These are phyloP conservation scores for Gadopsis marmoratus DNA, from an alignment of 2,797 vertebrate species.

Conservation along the genomic window DNA sequence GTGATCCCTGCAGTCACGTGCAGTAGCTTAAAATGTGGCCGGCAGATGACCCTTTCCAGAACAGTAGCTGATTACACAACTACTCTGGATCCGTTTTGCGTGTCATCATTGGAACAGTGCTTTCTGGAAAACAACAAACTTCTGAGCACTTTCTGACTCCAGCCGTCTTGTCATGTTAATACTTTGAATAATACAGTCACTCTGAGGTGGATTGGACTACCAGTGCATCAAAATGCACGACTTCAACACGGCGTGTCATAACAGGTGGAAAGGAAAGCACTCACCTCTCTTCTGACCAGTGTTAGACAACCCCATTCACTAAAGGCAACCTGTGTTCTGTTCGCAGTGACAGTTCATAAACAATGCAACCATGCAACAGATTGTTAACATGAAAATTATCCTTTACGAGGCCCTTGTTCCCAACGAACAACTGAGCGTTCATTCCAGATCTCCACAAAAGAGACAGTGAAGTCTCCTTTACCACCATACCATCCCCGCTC, in stretches of 20 bases:
- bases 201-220: neutral
- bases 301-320: constrained; percentile 44
- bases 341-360: constrained; percentile 51
- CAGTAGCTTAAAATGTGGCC: constrained; percentile 66
- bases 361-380: constrained; percentile 60
- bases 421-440: constrained; percentile 63
- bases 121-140: constrained; percentile 55
- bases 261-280: constrained; percentile 32
- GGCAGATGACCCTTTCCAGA: constrained; percentile 68
- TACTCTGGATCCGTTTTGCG: constrained; percentile 51
- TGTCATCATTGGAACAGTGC: constrained; percentile 43
- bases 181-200: constrained; percentile 16
- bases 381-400: constrained; percentile 66
- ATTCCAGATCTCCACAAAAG: constrained; percentile 69
- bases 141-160: constrained; percentile 40
- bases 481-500: constrained; percentile 2
- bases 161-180: constrained; percentile 24
- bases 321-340: constrained; percentile 56
- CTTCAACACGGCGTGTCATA: constrained; percentile 22
- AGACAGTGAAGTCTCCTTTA: constrained; percentile 47
- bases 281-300: constrained; percentile 30
- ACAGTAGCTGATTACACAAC: constrained; percentile 70
- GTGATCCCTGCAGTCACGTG: constrained; percentile 66
- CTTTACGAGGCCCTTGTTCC: constrained; percentile 67
- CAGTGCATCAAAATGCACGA: constrained; percentile 9